These are phyloP conservation scores for Caenorhabditis afra DNA, from an alignment of 2,888 invertebrate genomes.

Conservation along the genomic window DNA sequence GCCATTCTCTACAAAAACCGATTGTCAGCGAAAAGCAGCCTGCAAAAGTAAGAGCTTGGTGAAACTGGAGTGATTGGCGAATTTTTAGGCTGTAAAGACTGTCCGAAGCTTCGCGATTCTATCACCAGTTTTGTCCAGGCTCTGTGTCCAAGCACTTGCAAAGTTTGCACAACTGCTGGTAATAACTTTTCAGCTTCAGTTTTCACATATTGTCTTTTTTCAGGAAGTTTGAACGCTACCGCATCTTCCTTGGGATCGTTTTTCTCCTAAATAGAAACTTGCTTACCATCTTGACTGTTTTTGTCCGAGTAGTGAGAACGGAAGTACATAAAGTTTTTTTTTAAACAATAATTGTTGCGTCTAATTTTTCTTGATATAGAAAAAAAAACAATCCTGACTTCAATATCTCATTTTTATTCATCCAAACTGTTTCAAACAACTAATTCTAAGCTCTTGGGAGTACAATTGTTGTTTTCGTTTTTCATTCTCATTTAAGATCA, in stretches of 20 bases:
- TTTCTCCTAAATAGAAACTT: constrained; percentile 1
- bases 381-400: too few relatives aligned
- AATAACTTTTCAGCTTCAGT: too few relatives aligned
- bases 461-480: too few relatives aligned
- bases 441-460: too few relatives aligned
- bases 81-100: constrained; percentile 58
- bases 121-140: constrained; percentile 54
- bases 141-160: constrained; percentile 62
- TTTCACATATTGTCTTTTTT: not conserved
- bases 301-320: constrained; percentile 6
- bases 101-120: constrained; percentile 59
- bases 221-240: constrained; percentile 24
- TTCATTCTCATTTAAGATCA: too few relatives aligned
- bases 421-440: too few relatives aligned
- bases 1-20: constrained; percentile 41
- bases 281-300: not conserved
- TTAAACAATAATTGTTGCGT: not conserved
- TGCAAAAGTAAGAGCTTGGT: constrained; percentile 45
- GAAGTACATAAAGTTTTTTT: constrained; percentile 4
- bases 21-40: constrained; percentile 59
- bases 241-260: constrained; percentile 18
- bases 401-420: too few relatives aligned
- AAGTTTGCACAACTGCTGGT: constrained; percentile 49
- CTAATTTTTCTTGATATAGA: too few relatives aligned
- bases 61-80: not conserved